phyloP scores from a whole-genome alignment of 1,140 invertebrate species.

The Pissodes strobi region DNA sequence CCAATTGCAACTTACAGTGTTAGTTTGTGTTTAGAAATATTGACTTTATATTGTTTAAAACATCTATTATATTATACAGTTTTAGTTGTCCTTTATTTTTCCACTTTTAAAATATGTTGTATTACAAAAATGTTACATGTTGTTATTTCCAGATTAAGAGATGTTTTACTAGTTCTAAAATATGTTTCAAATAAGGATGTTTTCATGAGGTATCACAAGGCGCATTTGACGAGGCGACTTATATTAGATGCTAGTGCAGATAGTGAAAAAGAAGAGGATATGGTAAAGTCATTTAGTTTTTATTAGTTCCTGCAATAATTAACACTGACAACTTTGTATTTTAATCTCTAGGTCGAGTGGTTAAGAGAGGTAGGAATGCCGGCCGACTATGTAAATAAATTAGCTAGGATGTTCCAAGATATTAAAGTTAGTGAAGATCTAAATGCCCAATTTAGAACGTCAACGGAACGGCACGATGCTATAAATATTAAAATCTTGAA shows the following conservation, averaged over 20 bases:
- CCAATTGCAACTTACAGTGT: too few relatives aligned
- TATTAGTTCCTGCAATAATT: neutral
- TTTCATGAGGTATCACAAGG: slow-evolving; percentile 99
- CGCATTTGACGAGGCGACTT: slow-evolving; percentile 91
- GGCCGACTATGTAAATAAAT: slow-evolving; percentile 98
- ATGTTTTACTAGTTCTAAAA: slow-evolving; percentile 95
- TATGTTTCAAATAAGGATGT: slow-evolving; percentile 99
- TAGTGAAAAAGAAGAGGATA: slow-evolving; percentile 99
- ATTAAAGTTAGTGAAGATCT: slow-evolving; percentile 98
- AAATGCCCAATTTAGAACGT: slow-evolving; percentile 76
- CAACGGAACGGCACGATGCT: slow-evolving; percentile 67
- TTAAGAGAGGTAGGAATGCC: slow-evolving; percentile 96
- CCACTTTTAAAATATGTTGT: too few relatives aligned
- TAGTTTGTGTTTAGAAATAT: too few relatives aligned
- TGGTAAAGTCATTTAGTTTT: slow-evolving; percentile 64
- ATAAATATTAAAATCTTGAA: slow-evolving; percentile 96
- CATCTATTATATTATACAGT: too few relatives aligned
- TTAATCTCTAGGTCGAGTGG: slow-evolving; percentile 73
- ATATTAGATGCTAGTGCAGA: slow-evolving; percentile 94
- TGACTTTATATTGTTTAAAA: too few relatives aligned
- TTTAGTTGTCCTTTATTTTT: too few relatives aligned
- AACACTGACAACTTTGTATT: neutral
- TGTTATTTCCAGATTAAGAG: slow-evolving; percentile 83
- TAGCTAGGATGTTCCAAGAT: slow-evolving; percentile 97
- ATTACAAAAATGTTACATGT: too few relatives aligned